These are phyloP conservation scores for Schlechtendalia chinensis DNA, from an alignment of 1,140 invertebrate species.

Conservation along the genomic window DNA sequence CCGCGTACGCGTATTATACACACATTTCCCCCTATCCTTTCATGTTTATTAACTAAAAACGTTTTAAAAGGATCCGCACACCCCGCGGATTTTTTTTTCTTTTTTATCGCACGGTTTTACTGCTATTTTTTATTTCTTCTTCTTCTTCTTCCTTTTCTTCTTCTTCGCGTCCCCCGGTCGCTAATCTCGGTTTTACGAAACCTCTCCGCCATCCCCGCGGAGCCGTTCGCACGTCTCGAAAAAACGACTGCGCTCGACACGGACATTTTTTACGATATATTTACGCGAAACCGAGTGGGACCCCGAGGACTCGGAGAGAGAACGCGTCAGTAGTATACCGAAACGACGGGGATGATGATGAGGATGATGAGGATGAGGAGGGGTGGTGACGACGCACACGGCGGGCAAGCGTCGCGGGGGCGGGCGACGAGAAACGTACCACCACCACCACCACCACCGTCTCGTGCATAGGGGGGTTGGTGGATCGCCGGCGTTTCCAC, in stretches of 20 bases:
- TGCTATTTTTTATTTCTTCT: conserved; percentile 15
- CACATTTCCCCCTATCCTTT: conserved; percentile 37
- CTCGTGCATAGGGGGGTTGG: background rate
- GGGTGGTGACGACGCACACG: background rate
- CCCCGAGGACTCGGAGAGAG: background rate
- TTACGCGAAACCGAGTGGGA: background rate
- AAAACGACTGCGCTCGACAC: background rate
- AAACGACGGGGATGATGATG: too few species aligned
- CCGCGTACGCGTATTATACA: background rate
- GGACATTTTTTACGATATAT: background rate
- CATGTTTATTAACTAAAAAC: conserved; percentile 46
- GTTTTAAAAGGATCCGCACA: conserved; percentile 44
- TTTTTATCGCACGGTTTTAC: conserved; percentile 42
- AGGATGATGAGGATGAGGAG: too few species aligned
- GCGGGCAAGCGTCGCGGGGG: background rate
- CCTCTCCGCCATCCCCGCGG: background rate
- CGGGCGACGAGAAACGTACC: background rate
- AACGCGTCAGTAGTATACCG: conserved; percentile 12
- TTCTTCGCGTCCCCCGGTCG: background rate
- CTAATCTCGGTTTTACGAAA: conserved; percentile 16
- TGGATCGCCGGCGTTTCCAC: conserved; percentile 40
- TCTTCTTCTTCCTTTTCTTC: too few species aligned
- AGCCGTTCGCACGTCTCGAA: background rate
- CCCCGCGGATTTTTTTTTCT: conserved; percentile 40
- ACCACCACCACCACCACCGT: too few species aligned